Base-by-base conservation (phyloP, 2,888 invertebrate species). In the Falcaria lacertinaria region DNA sequence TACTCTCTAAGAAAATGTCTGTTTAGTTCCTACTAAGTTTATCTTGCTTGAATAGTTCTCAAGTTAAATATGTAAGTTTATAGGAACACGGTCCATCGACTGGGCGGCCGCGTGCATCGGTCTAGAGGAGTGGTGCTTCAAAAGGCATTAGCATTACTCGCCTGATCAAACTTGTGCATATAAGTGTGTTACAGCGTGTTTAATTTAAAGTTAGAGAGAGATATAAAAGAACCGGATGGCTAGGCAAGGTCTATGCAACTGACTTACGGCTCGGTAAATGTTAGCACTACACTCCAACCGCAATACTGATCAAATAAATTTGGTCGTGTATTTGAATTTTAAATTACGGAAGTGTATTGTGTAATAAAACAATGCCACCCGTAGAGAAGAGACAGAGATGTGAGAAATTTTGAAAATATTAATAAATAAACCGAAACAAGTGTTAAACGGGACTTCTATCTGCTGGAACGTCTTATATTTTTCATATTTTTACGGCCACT, bases 121-220 rank as follows among this genome's bases (percentile, higher is more conserved):
- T 39, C 60, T 48, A 56, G 48, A 55, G 49, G 58, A 75, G 70
- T 65, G 76, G 70, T 69, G 54, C 75, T 77, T 65, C 61, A 70
- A 77, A 79, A 80, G 67, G 67, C 78, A 79, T 77, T 78, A 79
- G 65, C 74, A 71, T 74, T 69, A 64, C 66, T 62, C 57, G 72
- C 56, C 54, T 64, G 64, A 69, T 70, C 71, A 65, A 71, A 68
- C 74, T 68, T 63, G 61, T 64, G 62, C 64, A 68, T 64, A 65
- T 60, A 28, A 63, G 57, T 64, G 60, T 45, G 48, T 49, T 50
- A 48, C 50, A 48, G 47, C 47, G 59, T 67, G 61, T 69, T 69
- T 61, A 60, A 55, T 54, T 55, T 55, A 45, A 49, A 44, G 60
- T 44, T 44, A 47, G 59, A 60, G 34, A 60, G 61, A 52, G 65